Conservation (phyloP, 2,113 vertebrate species). For the Nothocercus nigrocapillus region DNA sequence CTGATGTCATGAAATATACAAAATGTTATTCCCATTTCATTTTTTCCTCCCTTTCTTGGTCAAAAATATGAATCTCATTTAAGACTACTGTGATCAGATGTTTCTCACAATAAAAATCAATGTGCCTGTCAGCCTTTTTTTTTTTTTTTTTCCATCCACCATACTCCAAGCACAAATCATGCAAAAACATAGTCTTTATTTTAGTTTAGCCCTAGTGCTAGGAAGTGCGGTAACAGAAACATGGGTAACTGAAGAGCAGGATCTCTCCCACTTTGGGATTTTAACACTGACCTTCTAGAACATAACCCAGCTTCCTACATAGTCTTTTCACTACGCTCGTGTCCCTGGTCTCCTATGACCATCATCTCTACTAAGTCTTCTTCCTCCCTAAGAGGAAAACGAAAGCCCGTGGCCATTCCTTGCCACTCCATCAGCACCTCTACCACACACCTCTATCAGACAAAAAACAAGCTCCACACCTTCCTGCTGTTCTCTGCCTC, state of each 20-base stretch:
- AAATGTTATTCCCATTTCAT: background rate
- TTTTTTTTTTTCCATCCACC: background rate
- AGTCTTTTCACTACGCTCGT: background rate
- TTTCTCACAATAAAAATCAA: conserved; percentile 12
- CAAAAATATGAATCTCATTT: background rate
- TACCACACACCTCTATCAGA: background rate
- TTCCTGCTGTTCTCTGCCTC: background rate
- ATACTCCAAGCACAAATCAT: background rate
- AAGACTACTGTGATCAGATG: background rate
- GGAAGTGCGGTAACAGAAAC: background rate
- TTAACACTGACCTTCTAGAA: background rate
- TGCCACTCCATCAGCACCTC: background rate
- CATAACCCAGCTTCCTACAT: background rate
- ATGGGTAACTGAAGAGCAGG: background rate
- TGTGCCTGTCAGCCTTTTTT: background rate
- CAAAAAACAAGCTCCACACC: background rate
- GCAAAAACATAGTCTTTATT: background rate
- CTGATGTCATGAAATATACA: background rate
- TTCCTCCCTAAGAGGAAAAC: background rate
- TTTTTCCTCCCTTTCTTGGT: background rate
- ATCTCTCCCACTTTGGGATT: background rate
- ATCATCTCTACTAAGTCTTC: background rate
- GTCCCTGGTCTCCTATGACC: background rate
- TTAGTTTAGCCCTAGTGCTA: background rate
- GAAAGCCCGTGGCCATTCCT: background rate